Evolutionary conservation across 2,888 invertebrate species (phyloP), one percentile per base, ranked within the genome.

Genomic region (Limnephilus lunatus): DNA sequence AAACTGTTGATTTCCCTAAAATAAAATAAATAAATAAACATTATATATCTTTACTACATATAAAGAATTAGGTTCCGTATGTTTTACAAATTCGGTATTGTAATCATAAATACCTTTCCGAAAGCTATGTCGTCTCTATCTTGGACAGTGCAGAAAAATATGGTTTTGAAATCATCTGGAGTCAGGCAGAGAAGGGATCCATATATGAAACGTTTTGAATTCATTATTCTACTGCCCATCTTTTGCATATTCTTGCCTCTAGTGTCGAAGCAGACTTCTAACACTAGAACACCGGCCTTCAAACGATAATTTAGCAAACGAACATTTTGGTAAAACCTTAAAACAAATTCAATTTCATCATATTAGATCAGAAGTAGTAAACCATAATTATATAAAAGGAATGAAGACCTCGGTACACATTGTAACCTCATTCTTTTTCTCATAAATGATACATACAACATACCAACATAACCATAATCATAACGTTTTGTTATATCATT

Each of bases 151-250:
- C 97, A 98, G 94, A 98, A 97, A 92, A 97, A 95, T 80, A 98
- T 95, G 4, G 97, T 97, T 53, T 96, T 95, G 95, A 98, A 98
- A 91, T 97, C 95, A 94, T 98, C 97, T 48, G 95, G 95, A 0
- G 98, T 97, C 88, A 99, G 97, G 92, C 98, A 97, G 0, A 98
- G 94, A 31, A 98, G 95, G 0, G 98, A 97, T 0, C 98, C 98
- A 94, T 95, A 97, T 95, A 98, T 97, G 39, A 98, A 68, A 92
- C 97, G 95, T 94, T 97, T 97, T 92, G 94, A 95, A 32, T 30
- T 44, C 81, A 32, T 32, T n/a, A 94, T 94, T 19, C 93, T 94
- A 81, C 95, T n/a, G 68, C 25, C 7, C 93, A 93, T 94, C 68
- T 94, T 94, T 95, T 94, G 94, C 25, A 85, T 85, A 15, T 68